Percentiles rank a stretch among this genome's conserved stretches.
These are phyloP conservation scores for Danionella cerebrum DNA, from an alignment of 2,113 vertebrate species.

Conservation along the genomic window DNA sequence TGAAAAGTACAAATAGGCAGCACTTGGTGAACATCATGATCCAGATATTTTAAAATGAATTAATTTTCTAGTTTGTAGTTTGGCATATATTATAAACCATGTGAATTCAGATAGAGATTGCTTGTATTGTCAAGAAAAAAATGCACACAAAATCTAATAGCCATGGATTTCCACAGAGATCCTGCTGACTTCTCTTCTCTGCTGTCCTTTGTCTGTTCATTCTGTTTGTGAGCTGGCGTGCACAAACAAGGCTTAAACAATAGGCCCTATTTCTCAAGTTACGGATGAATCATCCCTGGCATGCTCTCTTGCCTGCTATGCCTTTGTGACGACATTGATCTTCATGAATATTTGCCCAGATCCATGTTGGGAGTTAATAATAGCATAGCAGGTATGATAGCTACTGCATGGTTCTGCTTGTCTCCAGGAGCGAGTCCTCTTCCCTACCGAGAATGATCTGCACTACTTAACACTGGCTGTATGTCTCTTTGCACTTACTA, in stretches of 20 bases:
- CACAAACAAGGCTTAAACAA: not conserved
- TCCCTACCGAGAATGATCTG: constrained; percentile 16
- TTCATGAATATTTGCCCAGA: constrained; percentile 23
- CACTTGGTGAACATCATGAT: no score
- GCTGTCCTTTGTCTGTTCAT: not conserved
- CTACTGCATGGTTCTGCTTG: constrained; percentile 13
- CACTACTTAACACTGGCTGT: constrained; percentile 24
- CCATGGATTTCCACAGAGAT: not conserved
- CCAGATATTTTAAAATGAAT: no score
- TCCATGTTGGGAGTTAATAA: constrained; percentile 34
- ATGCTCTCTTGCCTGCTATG: constrained; percentile 1
- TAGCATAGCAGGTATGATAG: constrained; percentile 5
- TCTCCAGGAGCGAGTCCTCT: not conserved
- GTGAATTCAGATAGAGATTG: no score
- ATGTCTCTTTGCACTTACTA: not conserved
- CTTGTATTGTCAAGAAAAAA: no score
- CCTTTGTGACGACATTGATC: constrained; percentile 38
- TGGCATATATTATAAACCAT: no score
- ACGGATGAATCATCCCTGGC: constrained; percentile 19
- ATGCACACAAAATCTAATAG: no score
- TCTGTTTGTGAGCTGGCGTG: not conserved
- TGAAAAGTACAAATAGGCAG: no score
- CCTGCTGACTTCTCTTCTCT: not conserved
- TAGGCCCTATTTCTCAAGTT: not conserved
- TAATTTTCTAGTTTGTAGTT: no score